A percentile compares a stretch with the other conserved stretches of the same genome.
Evolutionary conservation across 2,888 invertebrate genomes (phyloP).

Genomic region (Agonopterix arenella): DNA sequence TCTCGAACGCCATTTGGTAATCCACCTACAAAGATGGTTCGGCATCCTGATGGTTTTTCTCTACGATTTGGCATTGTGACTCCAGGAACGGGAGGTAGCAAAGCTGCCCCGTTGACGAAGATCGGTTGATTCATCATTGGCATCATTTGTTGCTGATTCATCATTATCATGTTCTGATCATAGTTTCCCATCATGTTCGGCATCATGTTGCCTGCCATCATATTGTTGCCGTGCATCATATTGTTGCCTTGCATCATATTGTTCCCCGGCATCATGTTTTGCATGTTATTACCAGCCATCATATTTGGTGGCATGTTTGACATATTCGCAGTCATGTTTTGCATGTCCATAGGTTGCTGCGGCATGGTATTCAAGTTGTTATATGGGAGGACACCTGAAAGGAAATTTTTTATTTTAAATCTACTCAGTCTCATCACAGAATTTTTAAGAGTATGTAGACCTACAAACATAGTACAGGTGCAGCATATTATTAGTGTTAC

Average conservation of each 20-base stretch:
- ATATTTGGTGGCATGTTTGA: conserved; percentile 8
- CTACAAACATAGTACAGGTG: too few species aligned
- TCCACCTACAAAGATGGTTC: conserved; percentile 94
- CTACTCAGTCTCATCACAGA: too few species aligned
- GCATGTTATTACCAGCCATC: conserved; percentile 32
- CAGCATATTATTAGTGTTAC: too few species aligned
- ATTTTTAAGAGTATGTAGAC: too few species aligned
- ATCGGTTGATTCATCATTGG: conserved; percentile 33
- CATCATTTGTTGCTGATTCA: conserved; percentile 41
- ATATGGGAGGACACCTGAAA: too few species aligned
- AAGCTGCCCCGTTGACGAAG: conserved; percentile 83
- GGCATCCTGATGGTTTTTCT: conserved; percentile 91
- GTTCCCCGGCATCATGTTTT: conserved; percentile 21
- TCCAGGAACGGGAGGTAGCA: conserved; percentile 91
- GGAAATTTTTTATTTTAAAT: too few species aligned
- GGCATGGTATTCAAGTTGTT: too few species aligned
- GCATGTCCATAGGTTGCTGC: too few species aligned
- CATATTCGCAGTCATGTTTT: neutral
- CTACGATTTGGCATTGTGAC: conserved; percentile 87
- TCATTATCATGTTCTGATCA: conserved; percentile 79
- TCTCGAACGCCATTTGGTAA: conserved; percentile 90
- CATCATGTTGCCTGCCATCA: conserved; percentile 25
- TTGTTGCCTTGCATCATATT: conserved; percentile 19
- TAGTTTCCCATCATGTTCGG: conserved; percentile 57
- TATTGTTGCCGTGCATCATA: conserved; percentile 18